phyloP scores from a whole-genome alignment of 2,888 invertebrate species.

The Dromius quadrimaculatus region DNA sequence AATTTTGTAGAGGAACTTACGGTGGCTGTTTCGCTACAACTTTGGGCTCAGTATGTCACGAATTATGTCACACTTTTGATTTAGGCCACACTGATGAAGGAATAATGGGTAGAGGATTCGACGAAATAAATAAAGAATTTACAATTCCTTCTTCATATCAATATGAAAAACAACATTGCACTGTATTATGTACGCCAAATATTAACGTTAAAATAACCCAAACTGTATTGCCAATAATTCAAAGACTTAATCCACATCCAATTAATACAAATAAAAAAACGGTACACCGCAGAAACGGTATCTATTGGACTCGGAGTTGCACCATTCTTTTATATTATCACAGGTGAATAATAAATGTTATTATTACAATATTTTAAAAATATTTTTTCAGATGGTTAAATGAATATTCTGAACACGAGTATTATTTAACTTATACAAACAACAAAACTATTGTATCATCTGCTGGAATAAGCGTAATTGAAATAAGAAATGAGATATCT shows the following conservation, averaged over 20 bases:
- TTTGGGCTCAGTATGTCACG: conserved; percentile 91
- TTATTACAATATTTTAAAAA: conserved; percentile 1
- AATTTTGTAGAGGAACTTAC: conserved; percentile 76
- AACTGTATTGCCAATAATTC: conserved; percentile 23
- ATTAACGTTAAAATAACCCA: conserved; percentile 33
- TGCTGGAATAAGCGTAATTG: conserved; percentile 75
- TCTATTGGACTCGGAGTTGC: conserved; percentile 75
- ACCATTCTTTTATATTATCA: conserved; percentile 76
- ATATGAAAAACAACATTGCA: conserved; percentile 38
- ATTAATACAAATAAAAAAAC: conserved; percentile 27
- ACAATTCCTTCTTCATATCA: conserved; percentile 61
- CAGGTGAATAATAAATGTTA: conserved; percentile 67
- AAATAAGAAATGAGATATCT: conserved; percentile 73
- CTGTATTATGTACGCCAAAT: conserved; percentile 43
- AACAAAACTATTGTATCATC: conserved; percentile 71
- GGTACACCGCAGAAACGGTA: conserved; percentile 67
- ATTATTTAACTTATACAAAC: conserved; percentile 55
- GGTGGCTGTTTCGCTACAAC: conserved; percentile 93
- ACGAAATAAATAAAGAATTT: conserved; percentile 84
- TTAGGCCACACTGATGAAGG: conserved; percentile 91
- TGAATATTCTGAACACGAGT: conserved; percentile 54
- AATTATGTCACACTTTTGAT: conserved; percentile 94
- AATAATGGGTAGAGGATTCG: conserved; percentile 93
- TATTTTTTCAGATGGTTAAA: conserved; percentile 68
- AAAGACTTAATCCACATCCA: conserved; percentile 31